Evolutionary conservation across 2,888 invertebrate species (phyloP).

Genomic region (Aleiodes leptofemur): DNA sequence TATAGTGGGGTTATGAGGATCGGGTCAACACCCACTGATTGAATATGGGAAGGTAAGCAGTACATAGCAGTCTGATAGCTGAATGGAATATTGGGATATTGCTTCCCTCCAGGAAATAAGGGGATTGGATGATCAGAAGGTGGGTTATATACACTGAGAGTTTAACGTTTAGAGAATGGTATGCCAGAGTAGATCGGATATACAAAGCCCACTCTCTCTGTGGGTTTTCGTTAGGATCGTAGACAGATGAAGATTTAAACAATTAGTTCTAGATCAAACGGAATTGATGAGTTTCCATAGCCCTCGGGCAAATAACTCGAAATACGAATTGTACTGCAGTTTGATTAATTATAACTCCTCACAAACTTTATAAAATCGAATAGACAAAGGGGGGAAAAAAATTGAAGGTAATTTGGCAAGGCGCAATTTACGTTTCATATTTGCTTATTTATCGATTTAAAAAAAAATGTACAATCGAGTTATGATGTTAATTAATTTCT

Average conservation of each 20-base stretch:
- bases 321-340: constrained; percentile 16
- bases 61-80: constrained; percentile 13
- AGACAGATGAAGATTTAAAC: constrained; percentile 32
- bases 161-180: constrained; percentile 26
- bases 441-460: not conserved
- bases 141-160: constrained; percentile 24
- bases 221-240: constrained; percentile 7
- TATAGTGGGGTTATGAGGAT: constrained; percentile 26
- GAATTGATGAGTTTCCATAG: constrained; percentile 20
- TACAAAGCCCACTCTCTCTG: constrained; percentile 15
- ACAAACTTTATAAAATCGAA: not conserved
- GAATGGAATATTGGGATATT: constrained; percentile 28
- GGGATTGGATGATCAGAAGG: constrained; percentile 32
- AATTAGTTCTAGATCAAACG: constrained; percentile 32
- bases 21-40: constrained; percentile 34
- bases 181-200: constrained; percentile 25
- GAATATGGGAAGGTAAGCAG: constrained; percentile 23
- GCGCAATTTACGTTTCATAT: not conserved
- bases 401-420: no score
- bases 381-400: no score
- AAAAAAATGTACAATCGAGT: not conserved
- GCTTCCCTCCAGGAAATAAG: constrained; percentile 11
- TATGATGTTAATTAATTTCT: not conserved
- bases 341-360: constrained; percentile 26
- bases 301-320: constrained; percentile 17